Evolutionary conservation across 2,113 vertebrate species (phyloP).

Genomic region (Hirundichthys speculiger): DNA sequence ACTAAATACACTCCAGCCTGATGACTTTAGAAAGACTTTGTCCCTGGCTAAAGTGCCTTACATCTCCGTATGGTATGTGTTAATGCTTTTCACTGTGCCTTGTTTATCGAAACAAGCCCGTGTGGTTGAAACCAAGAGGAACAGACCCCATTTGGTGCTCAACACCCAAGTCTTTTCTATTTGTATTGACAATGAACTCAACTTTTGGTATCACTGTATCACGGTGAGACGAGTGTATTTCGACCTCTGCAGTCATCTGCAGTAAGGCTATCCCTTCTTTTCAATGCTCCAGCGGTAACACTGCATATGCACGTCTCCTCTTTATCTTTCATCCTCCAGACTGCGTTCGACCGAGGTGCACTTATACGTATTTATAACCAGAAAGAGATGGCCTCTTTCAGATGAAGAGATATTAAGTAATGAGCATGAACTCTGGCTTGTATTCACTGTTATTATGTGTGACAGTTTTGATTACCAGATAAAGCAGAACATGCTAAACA

Average conservation of each 20-base stretch:
- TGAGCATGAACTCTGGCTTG: slow-evolving; percentile 22
- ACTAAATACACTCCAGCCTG: slow-evolving; percentile 35
- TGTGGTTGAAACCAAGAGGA: slow-evolving; percentile 17
- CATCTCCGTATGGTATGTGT: slow-evolving; percentile 13
- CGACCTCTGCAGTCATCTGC: slow-evolving; percentile 31
- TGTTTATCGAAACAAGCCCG: slow-evolving; percentile 17
- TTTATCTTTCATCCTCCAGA: slow-evolving; percentile 39
- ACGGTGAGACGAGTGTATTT: slow-evolving; percentile 19
- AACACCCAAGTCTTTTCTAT: slow-evolving; percentile 13
- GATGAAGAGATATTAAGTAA: slow-evolving; percentile 55
- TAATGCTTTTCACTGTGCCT: slow-evolving; percentile 40
- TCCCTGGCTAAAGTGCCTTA: slow-evolving; percentile 56
- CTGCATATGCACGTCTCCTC: slow-evolving; percentile 18
- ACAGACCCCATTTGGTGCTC: slow-evolving; percentile 9
- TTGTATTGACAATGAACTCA: slow-evolving; percentile 3
- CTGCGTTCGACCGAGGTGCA: slow-evolving; percentile 65
- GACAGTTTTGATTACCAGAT: slow-evolving; percentile 15
- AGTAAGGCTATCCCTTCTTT: slow-evolving; percentile 26
- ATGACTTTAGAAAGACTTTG: slow-evolving; percentile 31
- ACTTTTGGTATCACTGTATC: slow-evolving; percentile 29
- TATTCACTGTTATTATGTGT: slow-evolving; percentile 21
- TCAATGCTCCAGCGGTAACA: slow-evolving; percentile 28
- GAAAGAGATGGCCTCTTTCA: slow-evolving; percentile 47
- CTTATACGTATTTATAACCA: slow-evolving; percentile 72
- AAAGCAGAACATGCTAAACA: slow-evolving; percentile 22